Evolutionary conservation across 2,888 invertebrate genomes (phyloP).

Genomic region (Tenthredo notha): DNA sequence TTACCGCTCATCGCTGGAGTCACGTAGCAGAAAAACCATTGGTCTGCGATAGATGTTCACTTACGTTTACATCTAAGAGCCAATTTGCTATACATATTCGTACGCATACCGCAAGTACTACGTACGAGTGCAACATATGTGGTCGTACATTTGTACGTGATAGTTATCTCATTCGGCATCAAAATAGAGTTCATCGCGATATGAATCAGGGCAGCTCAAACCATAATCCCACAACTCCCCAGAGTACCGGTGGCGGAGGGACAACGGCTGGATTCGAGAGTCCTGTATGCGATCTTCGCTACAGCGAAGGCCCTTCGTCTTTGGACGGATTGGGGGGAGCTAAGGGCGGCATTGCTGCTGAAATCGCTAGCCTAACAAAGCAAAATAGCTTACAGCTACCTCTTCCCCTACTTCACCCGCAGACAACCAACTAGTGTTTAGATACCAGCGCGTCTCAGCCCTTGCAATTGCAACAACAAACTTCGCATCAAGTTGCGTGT

Average conservation of each 20-base stretch:
- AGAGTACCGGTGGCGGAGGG: constrained; percentile 72
- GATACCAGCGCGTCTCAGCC: constrained; percentile 72
- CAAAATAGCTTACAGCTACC: constrained; percentile 77
- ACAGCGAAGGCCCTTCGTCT: constrained; percentile 76
- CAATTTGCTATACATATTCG: constrained; percentile 89
- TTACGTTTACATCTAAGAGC: constrained; percentile 87
- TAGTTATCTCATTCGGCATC: constrained; percentile 89
- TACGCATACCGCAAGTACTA: constrained; percentile 85
- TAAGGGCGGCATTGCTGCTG: constrained; percentile 72
- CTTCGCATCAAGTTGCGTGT: constrained; percentile 71
- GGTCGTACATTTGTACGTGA: constrained; percentile 88
- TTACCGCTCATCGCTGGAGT: constrained; percentile 90
- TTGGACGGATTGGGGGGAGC: constrained; percentile 72
- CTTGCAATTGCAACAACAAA: constrained; percentile 62
- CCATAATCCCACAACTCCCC: constrained; percentile 76
- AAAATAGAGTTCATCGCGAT: constrained; percentile 86
- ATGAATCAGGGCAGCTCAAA: constrained; percentile 73
- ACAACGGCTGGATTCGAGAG: constrained; percentile 76
- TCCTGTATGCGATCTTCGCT: constrained; percentile 76
- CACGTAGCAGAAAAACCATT: constrained; percentile 88
- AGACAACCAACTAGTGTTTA: constrained; percentile 78
- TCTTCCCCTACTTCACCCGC: constrained; percentile 76
- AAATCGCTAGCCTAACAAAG: constrained; percentile 76
- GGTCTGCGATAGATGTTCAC: constrained; percentile 86
- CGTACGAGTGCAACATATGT: constrained; percentile 88